Base-by-base conservation (phyloP, 1,140 invertebrate genomes). In the Pachypsylla venusta region DNA sequence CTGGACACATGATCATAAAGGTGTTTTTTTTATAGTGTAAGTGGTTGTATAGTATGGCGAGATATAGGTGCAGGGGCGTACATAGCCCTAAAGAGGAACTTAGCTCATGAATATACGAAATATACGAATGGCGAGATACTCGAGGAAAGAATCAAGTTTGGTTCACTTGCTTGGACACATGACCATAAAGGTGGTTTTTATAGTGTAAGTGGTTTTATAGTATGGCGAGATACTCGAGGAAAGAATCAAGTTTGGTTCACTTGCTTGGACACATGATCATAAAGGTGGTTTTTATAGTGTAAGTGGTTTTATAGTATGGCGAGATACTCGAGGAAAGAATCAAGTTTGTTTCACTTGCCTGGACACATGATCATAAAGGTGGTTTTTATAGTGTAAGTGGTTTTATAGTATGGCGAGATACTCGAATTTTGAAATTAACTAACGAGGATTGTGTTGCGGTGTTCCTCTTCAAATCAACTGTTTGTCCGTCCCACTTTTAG, bases 161-260 rank as follows among this genome's bases (percentile, higher is more conserved):
- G 89, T 0, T 77, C 80, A 10, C 80, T 98, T 69, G 78, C 88
- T 1, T 99, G 95, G 94, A 94, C 91, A 30, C 89, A 93, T 67
- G 93, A 98, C 70, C 85, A 97, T 70, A 81, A 84, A 66, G 95
- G 94, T 56, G 78, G 98, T 58, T 98, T 99, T 74, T 98, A 98
- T 75, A 87, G 87, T 63, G 87, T 89, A 77, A 76, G 74, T 74
- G n/a, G 30, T 35, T 35, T 16, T 22, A n/a, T 24, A 19, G 16
- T 30, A 39, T 30, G 13, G 1, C 7, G 22, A 3, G 22, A 3
- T 25, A 13, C 27, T 12, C n/a, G 10, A 35, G 59, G 81, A 91
- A 65, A 88, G 91, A 69, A 85, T 95, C 0, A 98, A 97, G 73
- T 98, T 91, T 72, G 87, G 89, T 0, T 77, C 80, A 10, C 80